These are phyloP conservation scores for Nysson spinosus DNA, from an alignment of 2,888 invertebrate species.

Conservation along the genomic window DNA sequence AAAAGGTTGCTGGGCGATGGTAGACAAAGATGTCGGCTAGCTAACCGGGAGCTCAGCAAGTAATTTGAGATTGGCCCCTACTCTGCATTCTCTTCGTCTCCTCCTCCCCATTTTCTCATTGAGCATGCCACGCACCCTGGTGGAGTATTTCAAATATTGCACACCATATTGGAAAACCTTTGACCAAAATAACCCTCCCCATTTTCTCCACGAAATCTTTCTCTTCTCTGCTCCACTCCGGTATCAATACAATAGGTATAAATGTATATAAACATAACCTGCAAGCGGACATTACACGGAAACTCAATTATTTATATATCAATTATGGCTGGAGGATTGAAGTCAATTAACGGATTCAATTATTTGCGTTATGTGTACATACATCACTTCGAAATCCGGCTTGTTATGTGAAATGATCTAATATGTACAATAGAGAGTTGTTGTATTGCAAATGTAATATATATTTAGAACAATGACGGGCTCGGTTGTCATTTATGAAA, in stretches of 20 bases:
- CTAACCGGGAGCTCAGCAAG: slow-evolving; percentile 70
- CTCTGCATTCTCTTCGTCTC: slow-evolving; percentile 60
- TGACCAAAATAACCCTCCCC: slow-evolving; percentile 62
- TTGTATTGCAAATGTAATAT: no score
- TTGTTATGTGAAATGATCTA: no score
- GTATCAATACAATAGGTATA: slow-evolving; percentile 2
- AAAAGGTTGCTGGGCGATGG: slow-evolving; percentile 75
- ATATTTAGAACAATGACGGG: no score
- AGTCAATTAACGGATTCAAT: no score
- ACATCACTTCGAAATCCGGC: no score
- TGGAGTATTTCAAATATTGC: slow-evolving; percentile 69
- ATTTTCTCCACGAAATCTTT: slow-evolving; percentile 3
- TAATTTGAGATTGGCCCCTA: slow-evolving; percentile 77
- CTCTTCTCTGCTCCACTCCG: not conserved
- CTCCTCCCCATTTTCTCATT: slow-evolving; percentile 35
- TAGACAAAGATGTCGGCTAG: slow-evolving; percentile 69
- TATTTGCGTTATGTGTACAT: no score
- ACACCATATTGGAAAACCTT: slow-evolving; percentile 45
- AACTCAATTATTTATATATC: no score
- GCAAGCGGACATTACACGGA: no score
- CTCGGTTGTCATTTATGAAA: no score
- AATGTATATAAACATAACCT: no score
- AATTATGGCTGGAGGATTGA: no score
- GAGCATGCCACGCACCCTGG: slow-evolving; percentile 66
- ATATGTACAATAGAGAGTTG: no score